Conservation (phyloP, 1,140 invertebrate species). For the Zaprionus lachaisei region DNA sequence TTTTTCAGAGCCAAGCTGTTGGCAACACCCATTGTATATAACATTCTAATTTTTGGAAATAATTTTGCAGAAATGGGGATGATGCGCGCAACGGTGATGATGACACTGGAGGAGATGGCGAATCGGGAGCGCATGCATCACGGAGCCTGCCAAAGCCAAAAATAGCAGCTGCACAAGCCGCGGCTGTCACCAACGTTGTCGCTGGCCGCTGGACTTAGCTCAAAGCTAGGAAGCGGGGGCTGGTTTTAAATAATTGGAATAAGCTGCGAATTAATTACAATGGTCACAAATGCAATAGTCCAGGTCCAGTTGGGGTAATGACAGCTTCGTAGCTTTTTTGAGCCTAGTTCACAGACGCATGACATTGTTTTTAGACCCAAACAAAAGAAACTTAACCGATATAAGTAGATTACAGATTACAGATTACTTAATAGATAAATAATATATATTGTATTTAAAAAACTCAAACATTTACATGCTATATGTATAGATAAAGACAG, state of each 20-base stretch:
- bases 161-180: conserved; percentile 73
- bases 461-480: background rate
- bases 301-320: conserved; percentile 15
- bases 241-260: conserved; percentile 86
- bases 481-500: background rate
- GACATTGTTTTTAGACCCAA: conserved; percentile 1
- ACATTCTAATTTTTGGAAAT: too few species aligned
- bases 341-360: conserved; percentile 46
- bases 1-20: too few species aligned
- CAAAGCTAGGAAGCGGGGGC: conserved; percentile 89
- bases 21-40: background rate
- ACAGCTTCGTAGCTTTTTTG: conserved; percentile 41
- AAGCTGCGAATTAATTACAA: background rate
- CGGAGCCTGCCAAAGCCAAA: conserved; percentile 82
- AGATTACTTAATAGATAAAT: background rate
- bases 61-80: conserved; percentile 79
- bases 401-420: background rate
- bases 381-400: background rate
- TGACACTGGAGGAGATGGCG: conserved; percentile 87
- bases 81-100: conserved; percentile 87
- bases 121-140: conserved; percentile 85
- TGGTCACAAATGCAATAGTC: background rate
- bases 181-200: conserved; percentile 89
- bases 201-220: conserved; percentile 90
- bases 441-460: background rate